Evolutionary conservation across 2,888 invertebrate genomes (phyloP), one percentile per base, ranked within the genome.

Genomic region (Drosophila prolongata): DNA sequence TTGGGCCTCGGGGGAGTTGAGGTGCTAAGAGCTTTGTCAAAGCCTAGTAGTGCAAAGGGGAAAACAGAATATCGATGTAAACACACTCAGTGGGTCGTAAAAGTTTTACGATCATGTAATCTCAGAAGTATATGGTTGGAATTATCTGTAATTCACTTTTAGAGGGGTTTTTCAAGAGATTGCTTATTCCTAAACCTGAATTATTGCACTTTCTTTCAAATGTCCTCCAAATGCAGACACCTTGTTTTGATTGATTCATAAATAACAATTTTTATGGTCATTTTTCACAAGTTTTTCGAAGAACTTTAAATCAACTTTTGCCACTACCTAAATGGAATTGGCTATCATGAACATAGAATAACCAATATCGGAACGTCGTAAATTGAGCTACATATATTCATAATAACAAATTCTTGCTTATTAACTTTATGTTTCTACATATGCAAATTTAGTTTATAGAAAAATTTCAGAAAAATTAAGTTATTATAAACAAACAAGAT

Each of bases 21-120:
- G 38, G 46, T 46, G 65, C 24, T 42, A 50, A 43, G 19, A 24
- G 52, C 42, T 19, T 14, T 40, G 46, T 9, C 40, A n/a, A n/a
- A 9, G 65, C 24, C 11, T 43, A 10, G 10, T 14, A 8, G 27
- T 46, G 9, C n/a, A 3, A 14, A 47, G 14, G 24, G 30, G 47
- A 13, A 10, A 11, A 5, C 8, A 19, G 13, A 52, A n/a, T 19
- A 10, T 40, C n/a, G 30, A 34, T 34, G 49, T 16, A 58, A 38
- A 3, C 38, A 10, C n/a, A 49, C 16, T 34, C 11, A n/a, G 34
- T 52, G 42, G 30, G 19, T 27, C 6, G n/a, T 40, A 64, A 46
- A 44, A 34, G 9, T 24, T 65, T 46, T 35, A 65, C 37, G 10
- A 65, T 44, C 62, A 13, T 34, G 37, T 61, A 24, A 44, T 27